Evolutionary conservation across 2,113 vertebrate species (phyloP).

Genomic region (Actenoides hombroni): DNA sequence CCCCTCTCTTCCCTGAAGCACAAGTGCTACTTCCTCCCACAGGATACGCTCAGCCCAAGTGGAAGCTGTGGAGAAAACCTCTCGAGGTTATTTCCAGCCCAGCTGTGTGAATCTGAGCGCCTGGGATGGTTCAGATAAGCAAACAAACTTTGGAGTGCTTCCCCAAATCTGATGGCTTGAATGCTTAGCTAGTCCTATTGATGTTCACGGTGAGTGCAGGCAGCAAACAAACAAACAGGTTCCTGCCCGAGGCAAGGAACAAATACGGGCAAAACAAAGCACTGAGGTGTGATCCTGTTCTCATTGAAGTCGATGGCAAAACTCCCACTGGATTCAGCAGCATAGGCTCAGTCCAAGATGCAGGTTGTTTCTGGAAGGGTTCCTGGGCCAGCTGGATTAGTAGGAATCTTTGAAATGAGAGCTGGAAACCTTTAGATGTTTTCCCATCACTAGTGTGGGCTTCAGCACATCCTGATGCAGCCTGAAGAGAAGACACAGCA

Average conservation of each 20-base stretch:
- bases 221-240: conserved; percentile 64
- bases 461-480: neutral
- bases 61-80: neutral
- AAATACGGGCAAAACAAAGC: conserved; percentile 55
- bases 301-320: conserved; percentile 59
- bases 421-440: conserved; percentile 42
- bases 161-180: conserved; percentile 13
- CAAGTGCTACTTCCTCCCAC: neutral
- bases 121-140: conserved; percentile 20
- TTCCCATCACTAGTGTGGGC: neutral
- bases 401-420: conserved; percentile 42
- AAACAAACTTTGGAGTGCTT: conserved; percentile 46
- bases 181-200: conserved; percentile 37
- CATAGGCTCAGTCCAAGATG: conserved; percentile 10
- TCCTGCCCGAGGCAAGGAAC: conserved; percentile 26
- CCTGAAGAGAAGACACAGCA: neutral
- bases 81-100: neutral
- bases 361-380: conserved; percentile 24
- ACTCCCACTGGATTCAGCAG: conserved; percentile 50
- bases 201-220: conserved; percentile 22
- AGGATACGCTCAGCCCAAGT: neutral
- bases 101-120: neutral
- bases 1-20: neutral
- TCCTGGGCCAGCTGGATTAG: conserved; percentile 26
- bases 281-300: conserved; percentile 47